Evolutionary conservation across 2,888 invertebrate genomes (phyloP), one percentile per base, ranked within the genome.

Genomic region (Plebejus melissa): DNA sequence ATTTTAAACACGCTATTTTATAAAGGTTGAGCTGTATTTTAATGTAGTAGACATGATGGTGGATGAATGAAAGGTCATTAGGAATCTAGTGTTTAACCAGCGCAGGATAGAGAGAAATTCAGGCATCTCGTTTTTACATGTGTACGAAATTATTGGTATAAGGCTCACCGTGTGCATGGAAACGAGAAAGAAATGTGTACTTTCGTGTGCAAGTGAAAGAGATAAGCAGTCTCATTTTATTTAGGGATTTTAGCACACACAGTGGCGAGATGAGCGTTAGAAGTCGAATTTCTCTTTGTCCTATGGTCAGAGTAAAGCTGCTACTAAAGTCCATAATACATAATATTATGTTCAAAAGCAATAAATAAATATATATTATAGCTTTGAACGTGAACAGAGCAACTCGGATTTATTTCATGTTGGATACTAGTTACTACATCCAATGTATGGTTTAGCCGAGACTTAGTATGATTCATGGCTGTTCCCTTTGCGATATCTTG

Each of bases 1-100:
- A 87, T 88, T 86, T 84, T 81, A 82, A 86, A 84, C 84, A 84
- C 85, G 86, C 84, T 82, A 83, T 82, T 80, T 83, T 82, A 83
- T 85, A 79, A 79, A 80, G 78, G 79, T 80, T 79, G 79, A 80
- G 76, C 78, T 79, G 78, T 80, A 79, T 81, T 76, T 77, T 76
- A 69, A 76, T 60, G 16, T 16, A 16, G 1, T 16, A 54, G 54
- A 54, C 4, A 54, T 50, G 16, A 54, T 16, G 54, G 16, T 54
- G 54, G 54, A 54, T 54, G 54, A 13, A 4, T 50, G 13, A 41
- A 41, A 50, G 13, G 50, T 50, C 13, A 13, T 50, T 3, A 3
- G 4, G 50, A 50, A 11, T 50, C 50, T 50, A 50, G 50, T 50
- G 4, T 38, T 38, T 38, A 46, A 11, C 7, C 6, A 13, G 1